Evolutionary conservation across 2,797 vertebrate species (phyloP).

Genomic region (Acomys russatus): DNA sequence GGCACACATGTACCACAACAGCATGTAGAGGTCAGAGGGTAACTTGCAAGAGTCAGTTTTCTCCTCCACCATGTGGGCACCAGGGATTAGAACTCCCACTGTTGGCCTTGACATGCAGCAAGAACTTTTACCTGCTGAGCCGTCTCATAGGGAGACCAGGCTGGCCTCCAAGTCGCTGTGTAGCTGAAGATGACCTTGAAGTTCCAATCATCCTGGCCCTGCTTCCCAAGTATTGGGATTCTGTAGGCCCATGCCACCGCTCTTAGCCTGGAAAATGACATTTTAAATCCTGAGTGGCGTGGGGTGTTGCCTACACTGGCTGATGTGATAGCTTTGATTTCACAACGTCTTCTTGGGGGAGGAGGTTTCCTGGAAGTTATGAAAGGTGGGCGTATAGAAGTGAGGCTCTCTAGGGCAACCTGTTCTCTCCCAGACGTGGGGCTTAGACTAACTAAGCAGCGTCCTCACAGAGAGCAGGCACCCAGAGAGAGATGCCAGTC

Average conservation of each 20-base stretch:
- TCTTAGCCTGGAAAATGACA: not conserved
- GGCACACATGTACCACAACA: no score
- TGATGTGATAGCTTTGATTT: not conserved
- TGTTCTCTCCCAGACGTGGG: not conserved
- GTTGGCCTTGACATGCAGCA: not conserved
- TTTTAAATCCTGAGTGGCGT: not conserved
- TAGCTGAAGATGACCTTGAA: not conserved
- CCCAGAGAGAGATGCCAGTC: not conserved
- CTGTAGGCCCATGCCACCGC: not conserved
- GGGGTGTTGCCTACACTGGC: not conserved
- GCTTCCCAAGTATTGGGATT: not conserved
- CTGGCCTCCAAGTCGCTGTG: not conserved
- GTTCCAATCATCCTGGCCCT: not conserved
- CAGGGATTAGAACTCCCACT: not conserved
- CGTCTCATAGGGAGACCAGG: not conserved
- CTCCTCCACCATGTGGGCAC: not conserved
- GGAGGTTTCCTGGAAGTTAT: constrained; percentile 53
- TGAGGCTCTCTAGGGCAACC: accelerated
- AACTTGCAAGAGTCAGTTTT: not conserved
- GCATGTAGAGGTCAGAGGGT: not conserved
- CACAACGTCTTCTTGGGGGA: not conserved
- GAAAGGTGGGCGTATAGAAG: not conserved
- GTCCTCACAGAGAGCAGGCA: not conserved
- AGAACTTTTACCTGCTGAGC: not conserved
- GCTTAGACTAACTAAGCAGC: not conserved